Base-by-base conservation (phyloP, 1,140 invertebrate species). In the Macrotrachela quadricornifera region DNA sequence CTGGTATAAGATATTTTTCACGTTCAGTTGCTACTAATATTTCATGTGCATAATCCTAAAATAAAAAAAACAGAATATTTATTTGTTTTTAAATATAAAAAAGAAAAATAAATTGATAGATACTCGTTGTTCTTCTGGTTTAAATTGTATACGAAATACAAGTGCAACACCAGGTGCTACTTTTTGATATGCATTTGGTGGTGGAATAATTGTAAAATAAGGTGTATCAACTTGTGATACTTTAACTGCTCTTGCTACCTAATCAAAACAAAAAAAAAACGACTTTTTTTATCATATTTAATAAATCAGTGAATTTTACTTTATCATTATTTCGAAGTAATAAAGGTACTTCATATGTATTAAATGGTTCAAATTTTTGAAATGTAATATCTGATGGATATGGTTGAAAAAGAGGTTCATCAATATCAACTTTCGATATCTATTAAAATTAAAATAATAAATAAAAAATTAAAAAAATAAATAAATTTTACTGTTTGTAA, bases 401-500 rank as follows among this genome's bases (percentile, higher is more conserved):
- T 55, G 69, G 69, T 47, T 71, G 69, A 57, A 69, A 69, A 61
- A 71, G 62, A 36, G 68, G 68, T 51, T 70, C 67, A 59, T 68
- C 66, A 46, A 69, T 67, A 52, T 60, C 62, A 17, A 69, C 62
- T 57, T 48, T 17, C 46, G 45, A 36, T 53, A 44, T 18, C 44
- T 53, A 30, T 48, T 53, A 41, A 46, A 44, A 37, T 44, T 51
- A 41, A 44, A 17, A 30, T 42, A 17, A 12, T 1, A 39, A 16
- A 18, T 39, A 46, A 46, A 46, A 46, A n/a, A 8, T n/a, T n/a
- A 12, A 44, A 9, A 18, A 39, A 21, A 10, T 37, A 36, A 38
- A 13, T 8, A 44, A 48, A 17, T n/a, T 15, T 49, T 56, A 69
- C 69, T 62, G 64, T 68, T 56, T 71, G 69, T 45, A 69, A 58